A percentile compares a stretch with the other conserved stretches of the same genome.
Conservation (phyloP, 2,113 vertebrate genomes). For the Panthera uncia region DNA sequence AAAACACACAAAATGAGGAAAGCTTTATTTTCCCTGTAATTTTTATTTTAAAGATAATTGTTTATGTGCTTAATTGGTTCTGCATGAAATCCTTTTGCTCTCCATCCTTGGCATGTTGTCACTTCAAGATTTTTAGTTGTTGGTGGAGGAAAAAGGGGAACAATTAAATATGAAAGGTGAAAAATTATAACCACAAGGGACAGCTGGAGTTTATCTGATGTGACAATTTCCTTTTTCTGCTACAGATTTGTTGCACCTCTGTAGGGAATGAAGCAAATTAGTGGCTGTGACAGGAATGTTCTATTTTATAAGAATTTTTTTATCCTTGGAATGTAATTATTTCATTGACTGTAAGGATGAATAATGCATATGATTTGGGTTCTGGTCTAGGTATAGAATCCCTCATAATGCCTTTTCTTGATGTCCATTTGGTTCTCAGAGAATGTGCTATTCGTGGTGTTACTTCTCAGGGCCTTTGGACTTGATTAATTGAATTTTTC, state of each 20-base stretch:
- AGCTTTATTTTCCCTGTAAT: conserved; percentile 57
- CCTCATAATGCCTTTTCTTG: conserved; percentile 56
- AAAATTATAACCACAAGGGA: conserved; percentile 62
- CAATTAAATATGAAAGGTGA: conserved; percentile 72
- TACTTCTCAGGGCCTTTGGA: conserved; percentile 39
- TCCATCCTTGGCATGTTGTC: conserved; percentile 76
- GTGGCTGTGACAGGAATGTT: neutral
- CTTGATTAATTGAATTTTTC: conserved; percentile 75
- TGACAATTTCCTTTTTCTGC: conserved; percentile 56
- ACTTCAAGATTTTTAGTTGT: conserved; percentile 44
- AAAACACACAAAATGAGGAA: conserved; percentile 62
- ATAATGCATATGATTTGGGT: neutral
- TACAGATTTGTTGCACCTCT: conserved; percentile 24
- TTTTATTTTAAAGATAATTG: conserved; percentile 72
- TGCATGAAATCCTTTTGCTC: conserved; percentile 73
- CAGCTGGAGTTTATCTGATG: conserved; percentile 58
- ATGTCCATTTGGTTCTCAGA: conserved; percentile 54
- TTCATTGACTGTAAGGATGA: neutral
- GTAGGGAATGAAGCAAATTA: conserved; percentile 29
- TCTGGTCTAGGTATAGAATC: neutral
- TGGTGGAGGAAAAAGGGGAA: conserved; percentile 55
- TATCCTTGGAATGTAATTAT: conserved; percentile 24
- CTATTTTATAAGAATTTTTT: conserved; percentile 3
- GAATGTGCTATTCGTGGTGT: neutral
- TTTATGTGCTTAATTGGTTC: conserved; percentile 84